Evolutionary conservation across 2,113 vertebrate species (phyloP).

Genomic region (western clawed frog (Xenopus tropicalis)): DNA sequence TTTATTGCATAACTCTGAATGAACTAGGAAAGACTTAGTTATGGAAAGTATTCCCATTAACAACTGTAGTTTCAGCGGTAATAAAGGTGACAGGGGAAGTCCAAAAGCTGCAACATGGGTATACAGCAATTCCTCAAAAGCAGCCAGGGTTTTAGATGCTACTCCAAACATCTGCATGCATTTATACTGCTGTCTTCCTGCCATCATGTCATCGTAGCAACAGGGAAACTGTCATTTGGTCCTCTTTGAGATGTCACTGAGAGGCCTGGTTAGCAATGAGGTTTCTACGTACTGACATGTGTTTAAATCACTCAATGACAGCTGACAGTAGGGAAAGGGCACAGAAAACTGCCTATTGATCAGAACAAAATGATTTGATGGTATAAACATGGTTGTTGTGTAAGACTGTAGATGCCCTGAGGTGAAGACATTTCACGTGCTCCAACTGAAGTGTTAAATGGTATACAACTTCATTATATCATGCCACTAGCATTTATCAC

Average conservation of each 20-base stretch:
- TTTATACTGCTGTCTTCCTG: constrained; percentile 37
- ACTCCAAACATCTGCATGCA: background rate
- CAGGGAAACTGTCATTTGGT: constrained; percentile 66
- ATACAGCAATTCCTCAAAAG: background rate
- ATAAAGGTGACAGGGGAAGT: too few species aligned
- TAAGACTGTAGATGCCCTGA: constrained; percentile 68
- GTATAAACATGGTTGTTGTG: constrained; percentile 89
- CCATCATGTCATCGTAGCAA: constrained; percentile 52
- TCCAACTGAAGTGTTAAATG: constrained; percentile 71
- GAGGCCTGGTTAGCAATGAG: constrained; percentile 83
- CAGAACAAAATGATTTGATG: constrained; percentile 89
- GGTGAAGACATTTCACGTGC: constrained; percentile 76
- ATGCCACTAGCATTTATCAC: constrained; percentile 79
- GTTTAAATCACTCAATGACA: constrained; percentile 91
- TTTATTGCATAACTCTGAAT: too few species aligned
- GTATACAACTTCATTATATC: constrained; percentile 97
- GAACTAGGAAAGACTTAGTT: too few species aligned
- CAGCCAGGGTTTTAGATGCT: background rate
- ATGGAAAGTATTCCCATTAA: too few species aligned
- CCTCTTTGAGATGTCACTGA: constrained; percentile 52
- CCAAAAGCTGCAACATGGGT: too few species aligned
- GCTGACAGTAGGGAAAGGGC: constrained; percentile 94
- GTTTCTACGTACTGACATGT: constrained; percentile 87
- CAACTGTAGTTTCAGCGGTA: too few species aligned
- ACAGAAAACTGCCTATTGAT: constrained; percentile 97